These are phyloP conservation scores for Myotis pilosus DNA, from an alignment of 2,797 vertebrate genomes.

Conservation along the genomic window DNA sequence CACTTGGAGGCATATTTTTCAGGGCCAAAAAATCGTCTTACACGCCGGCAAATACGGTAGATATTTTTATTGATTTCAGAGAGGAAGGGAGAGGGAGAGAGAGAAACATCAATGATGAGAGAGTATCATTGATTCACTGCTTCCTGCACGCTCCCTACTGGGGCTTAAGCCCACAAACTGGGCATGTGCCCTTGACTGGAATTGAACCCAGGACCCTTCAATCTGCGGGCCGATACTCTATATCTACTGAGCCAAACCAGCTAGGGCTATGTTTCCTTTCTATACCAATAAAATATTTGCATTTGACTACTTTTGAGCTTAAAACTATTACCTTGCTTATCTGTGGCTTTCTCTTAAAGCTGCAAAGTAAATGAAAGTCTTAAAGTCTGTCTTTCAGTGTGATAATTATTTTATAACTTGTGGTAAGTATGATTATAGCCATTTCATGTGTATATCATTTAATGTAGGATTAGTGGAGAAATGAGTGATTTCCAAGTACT, in stretches of 20 bases:
- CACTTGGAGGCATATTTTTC: too few species aligned
- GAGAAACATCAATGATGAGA: too few species aligned
- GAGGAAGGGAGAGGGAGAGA: too few species aligned
- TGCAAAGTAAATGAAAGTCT: background rate
- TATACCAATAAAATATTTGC: constrained; percentile 14
- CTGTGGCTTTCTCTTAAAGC: constrained; percentile 31
- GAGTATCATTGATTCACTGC: too few species aligned
- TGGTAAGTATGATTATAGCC: background rate
- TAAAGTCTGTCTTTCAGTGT: background rate
- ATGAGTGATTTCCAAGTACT: background rate
- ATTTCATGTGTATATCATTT: constrained; percentile 17
- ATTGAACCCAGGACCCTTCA: too few species aligned
- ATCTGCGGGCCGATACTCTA: too few species aligned
- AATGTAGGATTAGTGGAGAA: constrained; percentile 12
- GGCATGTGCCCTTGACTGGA: too few species aligned
- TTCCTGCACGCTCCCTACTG: too few species aligned
- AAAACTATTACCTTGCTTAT: background rate
- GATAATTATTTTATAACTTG: background rate
- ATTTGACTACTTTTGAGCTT: background rate
- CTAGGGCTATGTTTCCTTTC: background rate
- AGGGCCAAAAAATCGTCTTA: too few species aligned
- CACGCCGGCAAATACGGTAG: too few species aligned
- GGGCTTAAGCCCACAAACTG: too few species aligned
- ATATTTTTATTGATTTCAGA: too few species aligned
- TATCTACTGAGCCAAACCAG: background rate